Conservation (phyloP, 2,797 vertebrate genomes). For the Cheirogaleus major region DNA sequence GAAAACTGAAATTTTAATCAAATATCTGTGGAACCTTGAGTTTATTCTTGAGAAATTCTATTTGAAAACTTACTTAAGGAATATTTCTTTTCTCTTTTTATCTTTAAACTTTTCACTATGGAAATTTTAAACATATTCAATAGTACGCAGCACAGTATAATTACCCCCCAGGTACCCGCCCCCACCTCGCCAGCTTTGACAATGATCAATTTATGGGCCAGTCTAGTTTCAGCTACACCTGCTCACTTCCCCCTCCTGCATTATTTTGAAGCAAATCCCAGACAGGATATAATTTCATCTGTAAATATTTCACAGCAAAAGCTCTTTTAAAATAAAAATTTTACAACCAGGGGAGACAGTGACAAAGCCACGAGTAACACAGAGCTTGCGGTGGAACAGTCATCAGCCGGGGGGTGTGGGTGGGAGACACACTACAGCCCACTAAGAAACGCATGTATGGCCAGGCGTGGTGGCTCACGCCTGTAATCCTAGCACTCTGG, state of each 20-base stretch:
- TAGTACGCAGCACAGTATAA: not conserved
- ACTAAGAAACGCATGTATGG: not conserved
- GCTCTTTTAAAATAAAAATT: constrained; percentile 41
- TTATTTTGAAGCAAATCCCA: constrained; percentile 16
- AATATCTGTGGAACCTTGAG: not conserved
- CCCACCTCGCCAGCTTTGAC: not conserved
- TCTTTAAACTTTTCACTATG: not conserved
- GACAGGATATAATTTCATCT: not conserved
- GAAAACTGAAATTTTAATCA: constrained; percentile 34
- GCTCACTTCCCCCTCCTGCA: not conserved
- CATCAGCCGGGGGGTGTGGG: not conserved
- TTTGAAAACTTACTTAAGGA: constrained; percentile 3
- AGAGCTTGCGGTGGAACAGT: not conserved
- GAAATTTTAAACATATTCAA: not conserved
- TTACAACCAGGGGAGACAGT: not conserved
- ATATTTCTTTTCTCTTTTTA: not conserved
- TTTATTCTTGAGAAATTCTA: not conserved
- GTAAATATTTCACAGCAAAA: not conserved
- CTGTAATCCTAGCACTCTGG: too few relatives aligned
- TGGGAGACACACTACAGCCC: not conserved
- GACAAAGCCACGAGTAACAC: not conserved
- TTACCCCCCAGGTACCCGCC: not conserved
- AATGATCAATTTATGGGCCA: not conserved
- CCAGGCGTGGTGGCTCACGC: too few relatives aligned
- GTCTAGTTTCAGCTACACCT: not conserved